phyloP scores from a whole-genome alignment of 2,113 vertebrate genomes.

The Hippopotamus amphibius region DNA sequence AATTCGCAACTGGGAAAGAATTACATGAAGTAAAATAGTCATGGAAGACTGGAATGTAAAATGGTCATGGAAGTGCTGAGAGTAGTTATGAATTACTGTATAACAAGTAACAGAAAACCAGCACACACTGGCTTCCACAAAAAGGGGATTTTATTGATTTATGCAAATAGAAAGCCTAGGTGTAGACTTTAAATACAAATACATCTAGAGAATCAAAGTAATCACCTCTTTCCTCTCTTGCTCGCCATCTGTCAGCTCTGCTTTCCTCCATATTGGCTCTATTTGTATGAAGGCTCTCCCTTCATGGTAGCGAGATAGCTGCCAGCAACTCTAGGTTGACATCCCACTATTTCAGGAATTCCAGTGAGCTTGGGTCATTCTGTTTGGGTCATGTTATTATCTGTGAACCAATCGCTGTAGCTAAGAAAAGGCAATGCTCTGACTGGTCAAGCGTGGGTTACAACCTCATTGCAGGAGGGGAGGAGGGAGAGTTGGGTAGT shows the following conservation, averaged over 20 bases:
- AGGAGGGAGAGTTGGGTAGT: neutral
- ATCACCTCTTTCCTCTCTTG: neutral
- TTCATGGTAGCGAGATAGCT: neutral
- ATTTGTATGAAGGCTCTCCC: neutral
- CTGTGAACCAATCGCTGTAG: neutral
- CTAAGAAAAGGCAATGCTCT: neutral
- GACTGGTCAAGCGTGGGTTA: neutral
- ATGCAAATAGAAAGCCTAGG: neutral
- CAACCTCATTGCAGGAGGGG: neutral
- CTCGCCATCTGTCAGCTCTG: neutral
- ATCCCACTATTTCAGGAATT: neutral
- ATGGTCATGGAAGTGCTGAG: neutral
- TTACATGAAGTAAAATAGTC: neutral
- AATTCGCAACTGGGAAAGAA: conserved; percentile 36
- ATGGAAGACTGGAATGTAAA: neutral
- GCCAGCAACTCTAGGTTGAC: neutral
- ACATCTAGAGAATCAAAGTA: neutral
- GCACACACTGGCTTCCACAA: neutral
- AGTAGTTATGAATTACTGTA: neutral
- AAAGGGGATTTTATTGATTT: neutral
- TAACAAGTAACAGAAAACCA: neutral
- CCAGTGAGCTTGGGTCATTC: neutral
- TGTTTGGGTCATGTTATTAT: neutral
- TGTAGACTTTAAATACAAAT: neutral
- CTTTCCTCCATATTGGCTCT: neutral